These are phyloP conservation scores for Delichon dasypus DNA, from an alignment of 2,797 vertebrate genomes.

Conservation along the genomic window DNA sequence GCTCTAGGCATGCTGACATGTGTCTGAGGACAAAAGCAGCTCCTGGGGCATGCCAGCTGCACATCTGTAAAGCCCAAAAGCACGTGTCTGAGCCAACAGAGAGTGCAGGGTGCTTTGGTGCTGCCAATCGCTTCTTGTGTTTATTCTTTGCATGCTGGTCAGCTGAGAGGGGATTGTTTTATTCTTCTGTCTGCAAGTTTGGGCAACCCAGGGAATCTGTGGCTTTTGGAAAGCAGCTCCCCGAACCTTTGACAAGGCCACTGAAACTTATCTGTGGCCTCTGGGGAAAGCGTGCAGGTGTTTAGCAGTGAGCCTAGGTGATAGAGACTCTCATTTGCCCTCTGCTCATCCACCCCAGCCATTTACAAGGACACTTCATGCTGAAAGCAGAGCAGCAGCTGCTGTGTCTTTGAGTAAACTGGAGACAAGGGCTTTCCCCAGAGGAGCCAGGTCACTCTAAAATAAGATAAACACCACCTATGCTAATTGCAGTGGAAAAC, in stretches of 20 bases:
- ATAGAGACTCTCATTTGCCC: background rate
- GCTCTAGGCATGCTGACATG: background rate
- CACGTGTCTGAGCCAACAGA: background rate
- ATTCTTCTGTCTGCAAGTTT: background rate
- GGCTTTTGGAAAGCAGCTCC: background rate
- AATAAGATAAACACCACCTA: slow-evolving; percentile 17
- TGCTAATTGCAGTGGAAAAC: slow-evolving; percentile 9
- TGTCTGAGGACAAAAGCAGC: background rate
- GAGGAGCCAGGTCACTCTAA: background rate
- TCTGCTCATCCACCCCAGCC: background rate
- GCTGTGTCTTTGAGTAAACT: background rate
- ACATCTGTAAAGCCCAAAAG: background rate
- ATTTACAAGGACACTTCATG: background rate
- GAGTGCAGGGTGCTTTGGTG: background rate
- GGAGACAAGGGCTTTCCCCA: background rate
- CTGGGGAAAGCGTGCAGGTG: background rate
- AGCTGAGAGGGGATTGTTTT: background rate
- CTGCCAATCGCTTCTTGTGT: background rate
- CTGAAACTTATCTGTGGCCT: background rate
- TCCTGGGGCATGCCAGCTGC: background rate
- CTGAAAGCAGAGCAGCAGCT: background rate
- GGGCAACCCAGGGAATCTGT: background rate
- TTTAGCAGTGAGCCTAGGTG: background rate
- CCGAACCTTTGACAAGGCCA: background rate
- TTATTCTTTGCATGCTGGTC: background rate